Conservation (phyloP, 30 jellyfish, hydroid and myxozoan genomes). For the Turritopsis dohrnii region DNA sequence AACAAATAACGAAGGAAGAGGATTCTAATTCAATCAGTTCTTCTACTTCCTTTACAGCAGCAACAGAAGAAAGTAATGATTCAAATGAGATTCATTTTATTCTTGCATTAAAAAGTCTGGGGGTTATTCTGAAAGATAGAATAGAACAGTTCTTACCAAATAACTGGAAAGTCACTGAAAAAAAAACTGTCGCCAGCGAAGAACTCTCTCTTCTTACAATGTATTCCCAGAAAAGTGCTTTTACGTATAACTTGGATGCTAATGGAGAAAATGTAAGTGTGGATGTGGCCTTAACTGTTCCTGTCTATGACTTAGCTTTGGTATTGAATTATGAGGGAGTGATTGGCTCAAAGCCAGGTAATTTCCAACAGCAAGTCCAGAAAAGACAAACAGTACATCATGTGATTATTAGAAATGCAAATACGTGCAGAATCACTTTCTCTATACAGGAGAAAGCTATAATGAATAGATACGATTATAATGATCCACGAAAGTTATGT, state of each 20-base stretch:
- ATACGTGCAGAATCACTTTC: slow-evolving; percentile 1
- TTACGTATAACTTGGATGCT: neutral
- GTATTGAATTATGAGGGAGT: neutral
- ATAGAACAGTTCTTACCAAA: neutral
- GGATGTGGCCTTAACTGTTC: slow-evolving; percentile 6
- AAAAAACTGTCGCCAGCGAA: neutral
- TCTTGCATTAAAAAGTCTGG: neutral
- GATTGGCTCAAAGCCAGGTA: neutral
- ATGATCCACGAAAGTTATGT: neutral
- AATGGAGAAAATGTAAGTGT: neutral
- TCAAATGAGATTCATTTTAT: neutral
- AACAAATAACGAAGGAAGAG: neutral
- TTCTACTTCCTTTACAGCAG: neutral
- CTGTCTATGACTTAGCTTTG: neutral
- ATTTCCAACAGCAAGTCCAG: neutral
- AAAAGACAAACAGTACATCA: neutral
- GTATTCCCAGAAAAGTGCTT: neutral
- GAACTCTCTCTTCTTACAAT: neutral
- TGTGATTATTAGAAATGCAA: neutral
- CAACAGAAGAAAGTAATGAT: neutral
- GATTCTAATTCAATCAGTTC: neutral
- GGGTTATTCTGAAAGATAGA: neutral
- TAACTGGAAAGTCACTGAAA: neutral
- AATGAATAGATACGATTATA: neutral
- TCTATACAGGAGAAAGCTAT: neutral